Base-by-base conservation (phyloP, 2,113 vertebrate genomes). In the Sminthopsis crassicaudata region DNA sequence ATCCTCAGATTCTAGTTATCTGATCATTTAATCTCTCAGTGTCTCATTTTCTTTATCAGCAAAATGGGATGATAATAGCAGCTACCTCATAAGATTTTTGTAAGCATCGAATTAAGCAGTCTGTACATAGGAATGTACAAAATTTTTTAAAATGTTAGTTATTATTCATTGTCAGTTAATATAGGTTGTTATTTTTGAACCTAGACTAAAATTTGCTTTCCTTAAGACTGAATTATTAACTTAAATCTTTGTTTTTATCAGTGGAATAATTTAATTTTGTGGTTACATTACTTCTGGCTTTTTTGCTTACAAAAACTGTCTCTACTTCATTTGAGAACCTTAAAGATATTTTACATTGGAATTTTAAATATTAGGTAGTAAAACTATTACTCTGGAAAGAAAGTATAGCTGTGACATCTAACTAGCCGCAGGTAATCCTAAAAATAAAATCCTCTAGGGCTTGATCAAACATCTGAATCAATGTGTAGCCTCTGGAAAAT, bases 161-260 rank as follows among this genome's bases (percentile, higher is more conserved):
- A 2, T 93, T 91, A n/a, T 76, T 76, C 60, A 95, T 91, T 97
- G 96, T 94, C 30, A 92, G 24, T 96, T 94, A 60, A 36, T n/a
- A 42, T 54, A 91, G 46, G 53, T 0, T 93, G 89, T 94, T 94
- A 52, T 27, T 94, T 90, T 96, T 24, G 90, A 89, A 92, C 42
- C 55, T 26, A 84, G 76, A 57, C 22, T 88, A 50, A 67, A 42
- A 89, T 14, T 97, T 94, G 90, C 89, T 16, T 92, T 95, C 14
- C 22, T 94, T 7, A 89, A 0, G 89, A 53, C 91, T 93, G 93
- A 91, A 89, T 46, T 46, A 26, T 91, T 84, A 94, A 22, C 30
- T 93, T 76, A 90, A 94, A n/a, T 76, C 52, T 46, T n/a, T 30
- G 92, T 27, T 55, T 94, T 92, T 95, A 84, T 92, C 54, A 89